phyloP scores from a whole-genome alignment of 2,888 invertebrate genomes.

The Trichopria drosophilae region DNA sequence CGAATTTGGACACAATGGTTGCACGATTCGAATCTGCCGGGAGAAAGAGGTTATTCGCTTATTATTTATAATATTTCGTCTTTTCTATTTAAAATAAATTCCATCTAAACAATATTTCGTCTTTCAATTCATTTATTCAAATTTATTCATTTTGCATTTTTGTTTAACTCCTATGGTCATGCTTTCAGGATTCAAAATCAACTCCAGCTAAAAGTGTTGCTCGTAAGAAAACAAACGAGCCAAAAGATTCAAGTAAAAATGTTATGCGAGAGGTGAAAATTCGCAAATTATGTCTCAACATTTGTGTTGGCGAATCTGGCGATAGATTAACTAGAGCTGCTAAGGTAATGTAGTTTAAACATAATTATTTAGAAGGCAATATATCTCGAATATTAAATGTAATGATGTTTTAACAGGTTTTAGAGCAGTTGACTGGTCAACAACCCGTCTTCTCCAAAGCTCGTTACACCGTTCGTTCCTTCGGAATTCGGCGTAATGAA shows the following conservation, averaged over 20 bases:
- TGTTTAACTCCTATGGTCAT: not conserved
- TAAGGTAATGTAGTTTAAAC: slow-evolving; percentile 66
- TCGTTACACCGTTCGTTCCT: slow-evolving; percentile 96
- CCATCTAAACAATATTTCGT: too few species aligned
- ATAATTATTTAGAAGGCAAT: not conserved
- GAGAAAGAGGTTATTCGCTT: not conserved
- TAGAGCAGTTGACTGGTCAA: slow-evolving; percentile 99
- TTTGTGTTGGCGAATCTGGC: slow-evolving; percentile 99
- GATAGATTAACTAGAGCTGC: slow-evolving; percentile 93
- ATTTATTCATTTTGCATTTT: not conserved
- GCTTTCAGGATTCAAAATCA: slow-evolving; percentile 60
- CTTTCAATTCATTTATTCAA: not conserved
- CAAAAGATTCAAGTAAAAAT: slow-evolving; percentile 86
- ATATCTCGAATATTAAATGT: too few species aligned
- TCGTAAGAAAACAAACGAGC: slow-evolving; percentile 64
- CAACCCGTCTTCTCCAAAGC: slow-evolving; percentile 99
- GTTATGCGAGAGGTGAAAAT: slow-evolving; percentile 97
- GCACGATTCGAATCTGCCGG: not conserved
- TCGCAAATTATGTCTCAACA: slow-evolving; percentile 96
- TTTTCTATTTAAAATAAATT: too few species aligned
- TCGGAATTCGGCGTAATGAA: slow-evolving; percentile 99
- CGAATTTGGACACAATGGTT: slow-evolving; percentile 14
- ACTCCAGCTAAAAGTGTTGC: slow-evolving; percentile 55
- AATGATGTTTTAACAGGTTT: too few species aligned
- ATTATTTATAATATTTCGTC: too few species aligned